Conservation (phyloP, 2,797 vertebrate genomes). For the Brachymystax lenok region DNA sequence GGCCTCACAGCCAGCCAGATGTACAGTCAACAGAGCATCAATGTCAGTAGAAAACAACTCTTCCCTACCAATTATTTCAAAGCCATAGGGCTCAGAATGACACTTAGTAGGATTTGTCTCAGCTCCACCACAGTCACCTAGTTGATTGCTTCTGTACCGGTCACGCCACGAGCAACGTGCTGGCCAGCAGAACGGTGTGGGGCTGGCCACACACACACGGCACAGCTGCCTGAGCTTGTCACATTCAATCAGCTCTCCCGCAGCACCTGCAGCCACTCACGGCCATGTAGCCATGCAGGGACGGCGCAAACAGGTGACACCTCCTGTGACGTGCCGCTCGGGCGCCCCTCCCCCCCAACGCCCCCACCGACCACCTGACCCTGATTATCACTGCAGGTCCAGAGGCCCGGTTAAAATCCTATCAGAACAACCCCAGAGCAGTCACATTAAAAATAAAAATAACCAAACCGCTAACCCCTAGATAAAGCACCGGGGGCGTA, state of each 20-base stretch:
- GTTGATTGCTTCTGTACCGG: constrained; percentile 81
- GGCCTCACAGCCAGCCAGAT: constrained; percentile 98
- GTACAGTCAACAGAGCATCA: constrained; percentile 99
- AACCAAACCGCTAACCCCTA: constrained; percentile 52
- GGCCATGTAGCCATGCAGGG: constrained; percentile 61
- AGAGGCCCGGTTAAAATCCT: constrained; percentile 37
- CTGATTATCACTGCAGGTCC: constrained; percentile 53
- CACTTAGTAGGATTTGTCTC: constrained; percentile 87
- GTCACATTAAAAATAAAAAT: constrained; percentile 70
- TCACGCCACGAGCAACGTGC: constrained; percentile 76
- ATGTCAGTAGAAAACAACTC: constrained; percentile 82
- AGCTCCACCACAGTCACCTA: constrained; percentile 81
- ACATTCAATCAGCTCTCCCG: constrained; percentile 79
- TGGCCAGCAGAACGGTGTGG: constrained; percentile 63
- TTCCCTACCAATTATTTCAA: constrained; percentile 89
- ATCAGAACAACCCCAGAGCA: constrained; percentile 11
- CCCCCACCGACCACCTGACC: constrained; percentile 49
- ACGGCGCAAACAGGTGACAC: constrained; percentile 85
- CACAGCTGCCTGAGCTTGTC: constrained; percentile 85
- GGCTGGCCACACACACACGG: constrained; percentile 71
- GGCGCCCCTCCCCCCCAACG: constrained; percentile 45
- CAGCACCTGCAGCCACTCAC: constrained; percentile 85
- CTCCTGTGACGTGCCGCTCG: constrained; percentile 48
- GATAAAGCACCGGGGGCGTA: constrained; percentile 26
- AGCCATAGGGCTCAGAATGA: constrained; percentile 87